Evolutionary conservation across 92 coral and sea anemone genomes (phyloP).

Genomic region (Umimayanthus kanabou): DNA sequence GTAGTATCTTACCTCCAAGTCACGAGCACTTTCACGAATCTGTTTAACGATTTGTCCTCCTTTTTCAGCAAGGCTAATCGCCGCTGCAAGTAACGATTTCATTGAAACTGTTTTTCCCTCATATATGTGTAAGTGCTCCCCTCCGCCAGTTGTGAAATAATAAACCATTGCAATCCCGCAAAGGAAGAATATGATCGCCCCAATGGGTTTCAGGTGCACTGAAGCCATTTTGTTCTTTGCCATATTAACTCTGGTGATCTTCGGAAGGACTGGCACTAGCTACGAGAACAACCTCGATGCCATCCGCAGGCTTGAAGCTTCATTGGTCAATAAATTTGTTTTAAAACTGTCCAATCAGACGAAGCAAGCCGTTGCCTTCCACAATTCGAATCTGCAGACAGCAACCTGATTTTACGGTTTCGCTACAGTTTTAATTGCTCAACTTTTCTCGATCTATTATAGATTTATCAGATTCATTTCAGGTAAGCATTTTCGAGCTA

Average conservation of each 20-base stretch:
- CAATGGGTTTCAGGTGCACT: slow-evolving; percentile 31
- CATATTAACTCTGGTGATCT: neutral
- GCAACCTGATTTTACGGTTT: neutral
- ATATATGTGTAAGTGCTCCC: slow-evolving; percentile 24
- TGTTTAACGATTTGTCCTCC: slow-evolving; percentile 34
- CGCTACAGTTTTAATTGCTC: neutral
- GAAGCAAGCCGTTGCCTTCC: slow-evolving; percentile 3
- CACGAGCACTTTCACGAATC: slow-evolving; percentile 18
- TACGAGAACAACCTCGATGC: neutral
- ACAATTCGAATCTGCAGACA: slow-evolving; percentile 21
- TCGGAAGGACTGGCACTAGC: slow-evolving; percentile 20
- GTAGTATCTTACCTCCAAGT: slow-evolving; percentile 27
- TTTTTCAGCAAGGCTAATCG: slow-evolving; percentile 37
- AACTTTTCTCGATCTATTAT: neutral
- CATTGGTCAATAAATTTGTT: slow-evolving; percentile 6
- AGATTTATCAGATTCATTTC: neutral
- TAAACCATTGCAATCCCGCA: slow-evolving; percentile 32
- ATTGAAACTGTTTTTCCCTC: slow-evolving; percentile 42
- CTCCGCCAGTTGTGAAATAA: slow-evolving; percentile 46
- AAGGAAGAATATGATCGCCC: slow-evolving; percentile 29
- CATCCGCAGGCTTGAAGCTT: neutral
- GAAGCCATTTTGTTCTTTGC: slow-evolving; percentile 23
- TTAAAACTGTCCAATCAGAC: slow-evolving; percentile 29
- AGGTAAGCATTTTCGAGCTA: neutral
- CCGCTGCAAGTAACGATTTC: slow-evolving; percentile 27